Evolutionary conservation across 2,888 invertebrate species (phyloP), one percentile per base, ranked within the genome.

Genomic region (Dioctria rufipes): DNA sequence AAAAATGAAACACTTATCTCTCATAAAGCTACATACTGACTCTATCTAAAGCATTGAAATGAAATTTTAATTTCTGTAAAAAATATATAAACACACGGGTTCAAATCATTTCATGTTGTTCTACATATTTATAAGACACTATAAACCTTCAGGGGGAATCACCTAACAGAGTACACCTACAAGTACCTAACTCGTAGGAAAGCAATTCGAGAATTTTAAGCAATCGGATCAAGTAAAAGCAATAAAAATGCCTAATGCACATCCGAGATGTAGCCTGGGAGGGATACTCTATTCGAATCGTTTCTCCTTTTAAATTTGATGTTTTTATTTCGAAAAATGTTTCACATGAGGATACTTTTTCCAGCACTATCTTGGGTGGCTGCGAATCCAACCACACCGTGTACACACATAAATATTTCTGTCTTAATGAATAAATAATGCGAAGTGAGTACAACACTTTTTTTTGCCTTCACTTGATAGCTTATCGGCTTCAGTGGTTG

Each of bases 211-310:
- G 25, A 73, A 82, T 82, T 82, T 82, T 79, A 80, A 79, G 79
- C 60, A 82, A 80, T 78, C 82, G 75, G 75, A 73, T 78, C 78
- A 69, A 81, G 80, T 82, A 80, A 66, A 60, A 69, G 82, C 79
- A 80, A 80, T 82, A 82, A 82, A 82, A 82, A 61, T 82, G 54
- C 66, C 11, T 75, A 82, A 80, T 80, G 82, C 78, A 80, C 75
- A 75, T 60, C 69, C 61, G 42, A 58, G 71, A 25, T 25, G 58
- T 54, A 65, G 67, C 60, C 67, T 75, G 46, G 73, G 67, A 58
- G 60, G 37, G 8, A 40, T 73, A 42, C 73, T 73, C 25, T 61
- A 5, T n/a, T 61, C 25, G n/a, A 39, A 25, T 25, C 61, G 61
- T 5, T 39, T 61, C 61, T 25, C 73, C 60, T 73, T 73, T 73